These are phyloP conservation scores for Embiotoca jacksoni DNA, from an alignment of 2,113 vertebrate species.

Conservation along the genomic window DNA sequence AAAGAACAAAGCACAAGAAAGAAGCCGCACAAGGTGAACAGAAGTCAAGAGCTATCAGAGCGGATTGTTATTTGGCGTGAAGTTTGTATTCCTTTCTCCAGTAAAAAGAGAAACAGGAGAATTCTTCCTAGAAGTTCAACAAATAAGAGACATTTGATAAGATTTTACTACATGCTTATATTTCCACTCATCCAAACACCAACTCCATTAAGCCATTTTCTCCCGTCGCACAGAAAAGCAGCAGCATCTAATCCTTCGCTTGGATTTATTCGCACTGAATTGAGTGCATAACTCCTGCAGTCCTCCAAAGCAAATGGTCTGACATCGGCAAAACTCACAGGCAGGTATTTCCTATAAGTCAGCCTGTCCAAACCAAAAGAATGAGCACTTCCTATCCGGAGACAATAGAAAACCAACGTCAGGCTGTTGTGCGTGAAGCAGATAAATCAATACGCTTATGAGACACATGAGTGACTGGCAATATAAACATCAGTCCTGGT, in stretches of 20 bases:
- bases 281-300: not conserved
- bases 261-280: constrained; percentile 32
- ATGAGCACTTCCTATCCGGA: not conserved
- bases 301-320: not conserved
- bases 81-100: constrained; percentile 1
- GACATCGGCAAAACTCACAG: not conserved
- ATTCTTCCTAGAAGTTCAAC: constrained; percentile 6
- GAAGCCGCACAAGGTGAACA: not conserved
- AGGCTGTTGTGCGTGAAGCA: not conserved
- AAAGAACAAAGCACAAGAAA: not conserved
- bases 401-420: constrained; percentile 17
- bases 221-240: constrained; percentile 26
- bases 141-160: constrained; percentile 10
- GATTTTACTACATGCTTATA: constrained; percentile 32
- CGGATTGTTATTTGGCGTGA: constrained; percentile 29
- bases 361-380: constrained; percentile 7
- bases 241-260: constrained; percentile 9
- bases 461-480: constrained; percentile 20
- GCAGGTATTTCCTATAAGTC: not conserved
- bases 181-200: constrained; percentile 26
- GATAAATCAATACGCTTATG: constrained; percentile 41
- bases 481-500: constrained; percentile 21
- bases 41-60: constrained; percentile 14
- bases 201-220: not conserved
- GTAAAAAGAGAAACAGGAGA: not conserved